Base-by-base conservation (phyloP, 2,113 vertebrate species). In the Salvelinus sp. region DNA sequence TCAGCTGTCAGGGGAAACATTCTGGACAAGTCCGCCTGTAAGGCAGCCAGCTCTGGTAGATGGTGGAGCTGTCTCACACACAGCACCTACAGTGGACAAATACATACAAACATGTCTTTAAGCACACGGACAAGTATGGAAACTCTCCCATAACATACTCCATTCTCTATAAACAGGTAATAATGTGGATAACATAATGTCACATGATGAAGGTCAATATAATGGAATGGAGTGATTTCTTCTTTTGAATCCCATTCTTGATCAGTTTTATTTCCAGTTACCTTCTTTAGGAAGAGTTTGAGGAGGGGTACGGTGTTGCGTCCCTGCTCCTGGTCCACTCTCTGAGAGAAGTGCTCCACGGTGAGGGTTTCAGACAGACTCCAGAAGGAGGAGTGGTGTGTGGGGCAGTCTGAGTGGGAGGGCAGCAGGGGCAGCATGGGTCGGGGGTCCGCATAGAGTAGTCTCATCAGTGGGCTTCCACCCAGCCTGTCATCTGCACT, bases 341-440 rank as follows among this genome's bases (percentile, higher is more conserved):
- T 1, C 85, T 92, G 92, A 4, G 79, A 77, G 69, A 94, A 83
- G 3, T 85, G 83, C 81, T 92, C 90, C 62, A 93, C 72, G 0
- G 89, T 93, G 64, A 92, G 74, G 2, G n/a, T 86, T 69, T 90
- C 83, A 0, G 87, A 83, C 0, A 86, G 78, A 1, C 75, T 87
- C 93, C 93, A 94, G 85, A 93, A 93, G 47, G 88, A 82, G 1
- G 89, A 91, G 77, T 79, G 69, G 9, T 92, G 73, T 0, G 89
- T 92, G 4, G 91, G 88, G 58, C 91, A 90, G 75, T 86, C 57
- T 0, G 88, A 76, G 3, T 91, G 13, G 16, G 50, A 18, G 50
- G 50, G 50, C 50, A 54, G 78, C 9, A 90, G 85, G 0, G 79
- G 14, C 77, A 93, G 16, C 64, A 88, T 81, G 1, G 16, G 3